Evolutionary conservation across 2,113 vertebrate genomes (phyloP), one percentile per base, ranked within the genome.

Genomic region (Gila orcuttii): DNA sequence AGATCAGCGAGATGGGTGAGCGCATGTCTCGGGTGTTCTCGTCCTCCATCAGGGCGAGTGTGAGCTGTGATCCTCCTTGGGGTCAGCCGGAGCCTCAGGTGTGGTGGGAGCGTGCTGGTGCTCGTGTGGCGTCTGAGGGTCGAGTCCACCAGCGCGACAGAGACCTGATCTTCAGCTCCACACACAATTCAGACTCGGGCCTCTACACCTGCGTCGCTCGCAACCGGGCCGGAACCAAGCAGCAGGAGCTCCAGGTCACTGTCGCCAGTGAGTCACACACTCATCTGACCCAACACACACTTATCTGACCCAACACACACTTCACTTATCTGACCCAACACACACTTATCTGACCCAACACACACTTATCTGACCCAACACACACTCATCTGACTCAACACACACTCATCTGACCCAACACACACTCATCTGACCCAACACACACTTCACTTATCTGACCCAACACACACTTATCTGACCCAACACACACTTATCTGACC

Each of bases 141-240:
- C 91, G 96, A 21, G 96, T 99, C 80, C 85, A 93, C 90, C 97
- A 98, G 89, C 94, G 95, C 12, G 96, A 89, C 33, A 91, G 91
- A 0, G 93, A 97, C 17, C 94, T 99, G 6, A 78, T 98, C 83
- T 98, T 99, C 87, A 93, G 92, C 62, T 93, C 91, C 19, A 95
- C 95, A 1, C 86, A 91, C 0, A 95, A 93, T 85, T 91, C 76
- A 0, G 98, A 99, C 9, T 95, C 97, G 0, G 98, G 97, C 0
- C 79, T 90, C n/a, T 99, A 98, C 90, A 96, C 93, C 0, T 99
- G 98, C 45, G 92, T 95, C 2, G 97, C 97, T 0, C 92, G 93
- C 79, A 99, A 99, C 93, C 96, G 96, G 87, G 98, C 97, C 0
- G 98, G 97, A 55, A 95, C 96, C 86, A 95, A 85, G 91, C 95